Percentiles rank a stretch among this genome's conserved stretches.
These are phyloP conservation scores for Steromphala cineraria DNA, from an alignment of 2,888 invertebrate species.

Conservation along the genomic window DNA sequence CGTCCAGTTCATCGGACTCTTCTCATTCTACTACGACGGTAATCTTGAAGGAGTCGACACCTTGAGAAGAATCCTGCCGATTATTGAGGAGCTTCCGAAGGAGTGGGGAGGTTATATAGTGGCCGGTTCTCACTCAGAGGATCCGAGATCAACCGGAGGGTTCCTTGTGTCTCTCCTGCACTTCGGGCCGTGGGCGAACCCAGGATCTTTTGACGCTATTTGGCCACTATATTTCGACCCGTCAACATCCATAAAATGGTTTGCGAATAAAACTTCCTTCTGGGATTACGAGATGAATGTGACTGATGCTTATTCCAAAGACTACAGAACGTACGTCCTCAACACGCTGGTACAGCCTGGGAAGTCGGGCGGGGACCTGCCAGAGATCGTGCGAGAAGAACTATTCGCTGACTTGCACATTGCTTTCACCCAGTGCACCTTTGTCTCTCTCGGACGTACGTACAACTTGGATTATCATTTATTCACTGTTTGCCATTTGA, in stretches of 20 bases:
- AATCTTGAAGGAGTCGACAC: neutral
- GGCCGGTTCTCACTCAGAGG: neutral
- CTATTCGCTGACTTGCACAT: neutral
- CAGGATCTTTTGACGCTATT: neutral
- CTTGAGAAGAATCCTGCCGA: neutral
- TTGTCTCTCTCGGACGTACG: neutral
- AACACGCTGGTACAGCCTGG: neutral
- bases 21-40: neutral
- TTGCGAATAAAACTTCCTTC: slow-evolving; percentile 26
- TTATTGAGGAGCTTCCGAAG: slow-evolving; percentile 27
- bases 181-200: neutral
- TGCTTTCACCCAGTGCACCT: neutral
- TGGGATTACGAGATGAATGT: slow-evolving; percentile 38
- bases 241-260: neutral
- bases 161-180: slow-evolving; percentile 1
- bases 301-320: slow-evolving; percentile 12
- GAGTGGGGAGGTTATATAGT: slow-evolving; percentile 46
- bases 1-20: neutral
- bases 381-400: neutral
- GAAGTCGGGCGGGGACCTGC: neutral
- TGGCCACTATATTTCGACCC: neutral
- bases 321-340: slow-evolving; percentile 21
- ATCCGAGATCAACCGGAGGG: neutral
- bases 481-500: neutral
- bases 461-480: neutral